A percentile compares a stretch with the other conserved stretches of the same genome.
phyloP scores from a whole-genome alignment of 92 coral and sea anemone genomes.

The Meandrina meandrites region DNA sequence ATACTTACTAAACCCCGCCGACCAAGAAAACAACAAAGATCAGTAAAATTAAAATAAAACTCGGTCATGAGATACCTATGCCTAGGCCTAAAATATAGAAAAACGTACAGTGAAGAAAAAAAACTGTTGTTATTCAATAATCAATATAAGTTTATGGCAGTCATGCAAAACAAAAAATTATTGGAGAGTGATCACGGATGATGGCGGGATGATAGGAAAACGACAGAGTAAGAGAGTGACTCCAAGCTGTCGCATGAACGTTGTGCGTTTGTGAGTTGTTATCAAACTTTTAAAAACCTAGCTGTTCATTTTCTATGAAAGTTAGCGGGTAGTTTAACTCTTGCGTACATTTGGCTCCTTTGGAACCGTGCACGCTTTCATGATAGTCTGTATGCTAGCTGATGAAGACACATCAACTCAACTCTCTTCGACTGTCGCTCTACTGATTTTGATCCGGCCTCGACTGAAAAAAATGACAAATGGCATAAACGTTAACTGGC shows the following conservation, averaged over 20 bases:
- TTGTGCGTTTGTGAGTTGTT: too few relatives aligned
- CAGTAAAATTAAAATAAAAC: background rate
- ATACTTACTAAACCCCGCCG: background rate
- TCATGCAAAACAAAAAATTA: background rate
- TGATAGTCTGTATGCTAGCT: too few relatives aligned
- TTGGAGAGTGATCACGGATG: background rate
- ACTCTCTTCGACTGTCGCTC: background rate
- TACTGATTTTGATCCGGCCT: background rate
- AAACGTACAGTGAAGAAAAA: background rate
- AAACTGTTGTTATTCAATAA: background rate
- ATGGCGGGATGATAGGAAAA: background rate
- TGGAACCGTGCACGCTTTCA: too few relatives aligned
- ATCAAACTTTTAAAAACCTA: too few relatives aligned
- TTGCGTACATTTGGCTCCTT: background rate
- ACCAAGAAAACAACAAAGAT: background rate
- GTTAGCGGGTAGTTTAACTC: too few relatives aligned
- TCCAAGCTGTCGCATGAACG: too few relatives aligned
- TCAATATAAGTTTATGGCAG: background rate
- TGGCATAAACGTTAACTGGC: too few relatives aligned
- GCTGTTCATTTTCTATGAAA: too few relatives aligned
- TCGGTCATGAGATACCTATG: background rate
- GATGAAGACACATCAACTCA: background rate
- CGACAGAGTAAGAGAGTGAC: background rate
- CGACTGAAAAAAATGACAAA: too few relatives aligned
- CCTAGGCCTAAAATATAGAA: background rate